phyloP scores from a whole-genome alignment of 2,797 vertebrate genomes.

The Parambassis ranga region DNA sequence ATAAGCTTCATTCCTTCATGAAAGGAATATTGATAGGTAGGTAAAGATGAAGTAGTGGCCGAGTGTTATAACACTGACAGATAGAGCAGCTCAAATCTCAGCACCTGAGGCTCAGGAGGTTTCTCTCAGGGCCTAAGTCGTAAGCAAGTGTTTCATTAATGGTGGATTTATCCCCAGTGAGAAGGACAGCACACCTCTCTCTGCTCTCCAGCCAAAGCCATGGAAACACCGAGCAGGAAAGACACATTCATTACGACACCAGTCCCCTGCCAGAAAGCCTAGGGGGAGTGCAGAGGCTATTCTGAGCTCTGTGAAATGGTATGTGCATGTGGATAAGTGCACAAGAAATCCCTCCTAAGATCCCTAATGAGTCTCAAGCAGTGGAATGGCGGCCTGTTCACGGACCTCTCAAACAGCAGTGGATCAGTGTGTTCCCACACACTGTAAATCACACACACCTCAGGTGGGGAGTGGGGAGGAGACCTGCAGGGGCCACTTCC shows the following conservation, averaged over 20 bases:
- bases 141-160: conserved; percentile 82
- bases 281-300: conserved; percentile 37
- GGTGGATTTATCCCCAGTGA: conserved; percentile 64
- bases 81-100: conserved; percentile 42
- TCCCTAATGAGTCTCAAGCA: conserved; percentile 71
- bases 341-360: conserved; percentile 60
- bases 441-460: conserved; percentile 81
- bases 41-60: conserved; percentile 31
- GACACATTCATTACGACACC: conserved; percentile 47
- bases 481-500: conserved; percentile 51
- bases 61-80: conserved; percentile 41
- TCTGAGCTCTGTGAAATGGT: conserved; percentile 45
- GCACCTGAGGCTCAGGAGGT: conserved; percentile 41
- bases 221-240: conserved; percentile 51
- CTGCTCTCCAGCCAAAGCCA: conserved; percentile 51
- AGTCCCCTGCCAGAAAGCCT: conserved; percentile 54
- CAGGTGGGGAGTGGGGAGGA: conserved; percentile 60
- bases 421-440: conserved; percentile 79
- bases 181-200: conserved; percentile 67
- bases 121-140: conserved; percentile 46
- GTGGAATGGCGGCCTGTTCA: conserved; percentile 48
- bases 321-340: conserved; percentile 51
- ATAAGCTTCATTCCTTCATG: conserved; percentile 18
- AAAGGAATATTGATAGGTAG: conserved; percentile 6
- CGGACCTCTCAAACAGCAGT: conserved; percentile 62